These are phyloP conservation scores for Otus sunia DNA, from an alignment of 2,113 vertebrate species.

Conservation along the genomic window DNA sequence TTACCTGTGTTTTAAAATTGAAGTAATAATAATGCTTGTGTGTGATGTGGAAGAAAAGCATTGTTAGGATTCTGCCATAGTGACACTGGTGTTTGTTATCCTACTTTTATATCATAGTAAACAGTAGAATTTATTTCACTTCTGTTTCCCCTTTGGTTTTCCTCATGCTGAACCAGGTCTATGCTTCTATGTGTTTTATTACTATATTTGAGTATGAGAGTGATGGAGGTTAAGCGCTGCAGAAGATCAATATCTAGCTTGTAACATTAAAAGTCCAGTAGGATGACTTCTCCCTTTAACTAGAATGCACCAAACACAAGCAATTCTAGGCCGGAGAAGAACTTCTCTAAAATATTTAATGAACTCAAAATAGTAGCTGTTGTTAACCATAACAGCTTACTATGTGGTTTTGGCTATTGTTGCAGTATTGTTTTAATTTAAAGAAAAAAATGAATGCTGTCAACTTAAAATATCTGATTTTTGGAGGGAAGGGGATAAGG, in stretches of 20 bases:
- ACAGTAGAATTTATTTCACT: not conserved
- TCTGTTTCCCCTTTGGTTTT: not conserved
- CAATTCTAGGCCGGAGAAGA: not conserved
- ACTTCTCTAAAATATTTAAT: not conserved
- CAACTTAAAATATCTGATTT: not conserved
- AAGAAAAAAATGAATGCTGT: not conserved
- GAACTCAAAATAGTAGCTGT: not conserved
- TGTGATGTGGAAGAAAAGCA: not conserved
- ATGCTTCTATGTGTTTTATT: not conserved
- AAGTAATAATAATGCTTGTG: not conserved
- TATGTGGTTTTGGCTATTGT: not conserved
- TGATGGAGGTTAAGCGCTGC: not conserved
- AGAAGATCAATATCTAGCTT: not conserved
- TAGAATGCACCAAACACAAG: not conserved
- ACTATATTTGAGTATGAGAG: not conserved
- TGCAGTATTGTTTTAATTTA: not conserved
- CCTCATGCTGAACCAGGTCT: not conserved
- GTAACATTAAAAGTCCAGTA: not conserved
- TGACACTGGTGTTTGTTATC: not conserved
- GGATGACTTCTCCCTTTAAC: not conserved
- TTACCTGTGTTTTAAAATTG: not conserved
- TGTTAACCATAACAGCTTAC: not conserved
- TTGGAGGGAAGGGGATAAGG: not conserved
- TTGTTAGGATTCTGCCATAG: not conserved
- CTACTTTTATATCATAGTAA: not conserved